phyloP scores from a whole-genome alignment of 2,113 vertebrate species.

The Atractosteus spatula region DNA sequence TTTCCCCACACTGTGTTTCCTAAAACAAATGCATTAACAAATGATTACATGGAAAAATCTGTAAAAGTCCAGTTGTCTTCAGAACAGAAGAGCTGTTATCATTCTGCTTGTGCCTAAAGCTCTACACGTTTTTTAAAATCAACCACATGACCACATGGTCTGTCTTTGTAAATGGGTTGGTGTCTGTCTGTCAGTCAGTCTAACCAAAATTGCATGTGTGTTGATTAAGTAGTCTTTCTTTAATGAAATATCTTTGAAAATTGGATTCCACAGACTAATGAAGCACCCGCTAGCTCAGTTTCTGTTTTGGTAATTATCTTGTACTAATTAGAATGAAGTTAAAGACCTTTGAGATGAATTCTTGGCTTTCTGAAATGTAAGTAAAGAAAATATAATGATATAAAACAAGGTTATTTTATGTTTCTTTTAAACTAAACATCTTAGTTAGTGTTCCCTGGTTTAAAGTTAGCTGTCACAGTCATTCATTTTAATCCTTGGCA shows the following conservation, averaged over 20 bases:
- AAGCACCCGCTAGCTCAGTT: slow-evolving; percentile 46
- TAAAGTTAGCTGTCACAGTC: slow-evolving; percentile 14
- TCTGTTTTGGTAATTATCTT: slow-evolving; percentile 72
- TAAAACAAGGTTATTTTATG: slow-evolving; percentile 41
- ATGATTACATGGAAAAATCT: no score
- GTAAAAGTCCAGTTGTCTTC: no score
- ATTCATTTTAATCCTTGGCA: background rate
- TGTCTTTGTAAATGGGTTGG: slow-evolving; percentile 14
- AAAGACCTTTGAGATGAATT: slow-evolving; percentile 69
- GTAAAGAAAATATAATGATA: slow-evolving; percentile 59
- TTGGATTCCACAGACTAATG: slow-evolving; percentile 63
- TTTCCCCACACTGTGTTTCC: no score
- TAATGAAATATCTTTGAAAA: slow-evolving; percentile 60
- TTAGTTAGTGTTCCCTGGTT: slow-evolving; percentile 31
- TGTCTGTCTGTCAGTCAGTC: slow-evolving; percentile 15
- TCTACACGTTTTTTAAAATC: no score
- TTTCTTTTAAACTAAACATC: slow-evolving; percentile 35
- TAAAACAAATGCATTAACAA: no score
- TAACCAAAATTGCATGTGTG: slow-evolving; percentile 14
- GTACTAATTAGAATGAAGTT: slow-evolving; percentile 66
- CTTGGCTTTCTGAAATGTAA: slow-evolving; percentile 66
- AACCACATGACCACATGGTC: no score
- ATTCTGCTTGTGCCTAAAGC: no score
- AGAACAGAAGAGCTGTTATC: no score
- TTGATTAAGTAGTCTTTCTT: slow-evolving; percentile 52